Conservation (phyloP, 1,140 invertebrate species). For the Acromyrmex charruanus region DNA sequence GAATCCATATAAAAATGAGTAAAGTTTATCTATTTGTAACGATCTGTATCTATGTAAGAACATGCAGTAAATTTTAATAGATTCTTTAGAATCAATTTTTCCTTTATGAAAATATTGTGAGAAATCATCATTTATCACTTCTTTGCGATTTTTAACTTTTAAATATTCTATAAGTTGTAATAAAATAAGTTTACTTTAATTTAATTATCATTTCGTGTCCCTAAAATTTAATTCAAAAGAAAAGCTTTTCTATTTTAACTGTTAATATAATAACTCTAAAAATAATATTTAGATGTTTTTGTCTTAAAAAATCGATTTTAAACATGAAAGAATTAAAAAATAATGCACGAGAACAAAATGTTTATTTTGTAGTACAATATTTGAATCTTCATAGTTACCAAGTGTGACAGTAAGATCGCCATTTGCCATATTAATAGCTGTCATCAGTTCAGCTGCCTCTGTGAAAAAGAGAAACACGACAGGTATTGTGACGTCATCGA, state of each 20-base stretch:
- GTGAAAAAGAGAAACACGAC: conserved; percentile 96
- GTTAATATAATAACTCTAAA: background rate
- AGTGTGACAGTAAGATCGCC: conserved; percentile 80
- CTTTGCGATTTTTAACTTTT: no score
- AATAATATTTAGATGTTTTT: background rate
- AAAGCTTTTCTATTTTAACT: background rate
- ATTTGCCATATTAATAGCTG: conserved; percentile 84
- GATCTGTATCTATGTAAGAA: no score
- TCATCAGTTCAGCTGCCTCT: conserved; percentile 91
- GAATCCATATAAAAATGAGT: no score
- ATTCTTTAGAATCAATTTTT: no score
- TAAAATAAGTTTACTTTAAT: background rate
- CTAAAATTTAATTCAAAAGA: conserved; percentile 3
- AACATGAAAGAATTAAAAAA: conserved; percentile 25
- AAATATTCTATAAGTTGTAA: background rate
- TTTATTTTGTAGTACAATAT: background rate
- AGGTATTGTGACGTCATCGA: conserved; percentile 95
- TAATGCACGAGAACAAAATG: background rate
- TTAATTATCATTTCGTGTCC: background rate
- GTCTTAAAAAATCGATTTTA: background rate
- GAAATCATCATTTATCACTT: no score
- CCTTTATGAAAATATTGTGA: no score
- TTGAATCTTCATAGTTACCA: conserved; percentile 55
- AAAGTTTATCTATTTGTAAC: no score
- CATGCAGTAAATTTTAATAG: no score